These are phyloP conservation scores for Coremacera marginata DNA, from an alignment of 2,888 invertebrate species.

Conservation along the genomic window DNA sequence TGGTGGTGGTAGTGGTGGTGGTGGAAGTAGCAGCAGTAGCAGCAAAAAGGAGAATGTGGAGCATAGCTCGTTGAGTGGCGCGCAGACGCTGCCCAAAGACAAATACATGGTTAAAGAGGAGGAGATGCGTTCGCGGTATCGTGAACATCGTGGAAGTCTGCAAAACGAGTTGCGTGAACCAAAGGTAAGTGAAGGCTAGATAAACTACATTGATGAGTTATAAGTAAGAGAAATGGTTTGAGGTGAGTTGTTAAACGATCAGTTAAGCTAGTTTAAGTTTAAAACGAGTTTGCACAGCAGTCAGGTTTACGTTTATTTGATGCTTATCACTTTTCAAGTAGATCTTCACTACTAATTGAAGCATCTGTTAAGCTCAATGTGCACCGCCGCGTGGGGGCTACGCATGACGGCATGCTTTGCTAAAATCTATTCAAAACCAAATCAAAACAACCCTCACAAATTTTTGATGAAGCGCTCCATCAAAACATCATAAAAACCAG, in stretches of 20 bases:
- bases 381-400: too few relatives aligned
- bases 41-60: conserved; percentile 60
- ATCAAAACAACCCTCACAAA: too few relatives aligned
- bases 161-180: conserved; percentile 58
- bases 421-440: too few relatives aligned
- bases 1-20: conserved; percentile 47
- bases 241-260: background rate
- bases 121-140: conserved; percentile 72
- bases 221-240: background rate
- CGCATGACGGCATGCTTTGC: too few relatives aligned
- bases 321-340: too few relatives aligned
- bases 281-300: background rate
- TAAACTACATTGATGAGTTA: background rate
- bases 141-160: conserved; percentile 70
- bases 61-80: conserved; percentile 60
- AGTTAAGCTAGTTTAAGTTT: too few relatives aligned
- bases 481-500: too few relatives aligned
- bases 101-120: conserved; percentile 72
- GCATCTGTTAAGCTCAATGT: too few relatives aligned
- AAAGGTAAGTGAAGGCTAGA: conserved; percentile 67
- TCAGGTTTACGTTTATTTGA: background rate
- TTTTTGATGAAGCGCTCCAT: too few relatives aligned
- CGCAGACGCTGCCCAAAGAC: conserved; percentile 57
- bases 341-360: too few relatives aligned
- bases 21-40: conserved; percentile 69